Conservation (phyloP, 2,797 vertebrate species). For the Phalloptychus januarius region DNA sequence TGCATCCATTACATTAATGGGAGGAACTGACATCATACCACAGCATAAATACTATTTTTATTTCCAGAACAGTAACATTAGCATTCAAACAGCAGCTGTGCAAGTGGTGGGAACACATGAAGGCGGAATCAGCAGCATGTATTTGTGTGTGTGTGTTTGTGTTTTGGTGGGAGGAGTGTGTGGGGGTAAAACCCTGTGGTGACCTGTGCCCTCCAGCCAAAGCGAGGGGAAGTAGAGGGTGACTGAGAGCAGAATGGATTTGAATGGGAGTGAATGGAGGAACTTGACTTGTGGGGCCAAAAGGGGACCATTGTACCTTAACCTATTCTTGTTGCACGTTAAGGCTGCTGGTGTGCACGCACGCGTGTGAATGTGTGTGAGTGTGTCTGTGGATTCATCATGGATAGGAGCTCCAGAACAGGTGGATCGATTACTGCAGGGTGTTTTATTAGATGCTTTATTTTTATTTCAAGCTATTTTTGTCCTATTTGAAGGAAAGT, state of each 20-base stretch:
- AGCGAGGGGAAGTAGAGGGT: slow-evolving; percentile 78
- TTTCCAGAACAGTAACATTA: neutral
- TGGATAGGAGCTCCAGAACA: slow-evolving; percentile 22
- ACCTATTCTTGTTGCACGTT: slow-evolving; percentile 65
- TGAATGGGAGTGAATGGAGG: slow-evolving; percentile 76
- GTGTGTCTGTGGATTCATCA: slow-evolving; percentile 11
- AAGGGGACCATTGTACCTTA: slow-evolving; percentile 78
- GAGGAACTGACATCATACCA: neutral
- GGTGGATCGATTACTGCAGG: slow-evolving; percentile 14
- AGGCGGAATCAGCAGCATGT: slow-evolving; percentile 45
- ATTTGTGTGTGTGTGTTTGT: slow-evolving; percentile 42
- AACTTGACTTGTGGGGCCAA: slow-evolving; percentile 84
- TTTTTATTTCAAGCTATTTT: slow-evolving; percentile 10
- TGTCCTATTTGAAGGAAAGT: slow-evolving; percentile 2
- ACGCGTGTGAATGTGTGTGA: slow-evolving; percentile 39
- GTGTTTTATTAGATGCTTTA: slow-evolving; percentile 1
- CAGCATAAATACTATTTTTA: neutral
- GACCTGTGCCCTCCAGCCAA: slow-evolving; percentile 77
- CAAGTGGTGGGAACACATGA: slow-evolving; percentile 60
- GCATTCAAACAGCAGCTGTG: slow-evolving; percentile 57
- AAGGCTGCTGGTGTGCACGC: slow-evolving; percentile 40
- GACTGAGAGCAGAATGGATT: slow-evolving; percentile 58
- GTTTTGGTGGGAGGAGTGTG: slow-evolving; percentile 60
- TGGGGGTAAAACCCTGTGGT: slow-evolving; percentile 71
- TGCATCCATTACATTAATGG: neutral